phyloP scores from a whole-genome alignment of 2,888 invertebrate species.

The Melanotus villosus region DNA sequence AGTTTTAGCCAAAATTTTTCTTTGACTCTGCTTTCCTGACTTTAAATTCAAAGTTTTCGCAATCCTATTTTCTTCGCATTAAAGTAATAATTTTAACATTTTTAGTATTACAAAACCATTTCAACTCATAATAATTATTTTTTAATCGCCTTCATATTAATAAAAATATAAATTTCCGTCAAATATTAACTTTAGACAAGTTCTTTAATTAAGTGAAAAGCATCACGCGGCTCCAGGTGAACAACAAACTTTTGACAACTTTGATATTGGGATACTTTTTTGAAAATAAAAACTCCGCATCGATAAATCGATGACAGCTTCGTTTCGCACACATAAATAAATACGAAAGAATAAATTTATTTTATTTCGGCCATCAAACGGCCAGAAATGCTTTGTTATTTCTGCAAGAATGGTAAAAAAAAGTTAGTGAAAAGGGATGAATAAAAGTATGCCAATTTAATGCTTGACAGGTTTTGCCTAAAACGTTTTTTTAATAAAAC shows the following conservation, averaged over 20 bases:
- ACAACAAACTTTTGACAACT: conserved; percentile 16
- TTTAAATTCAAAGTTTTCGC: too few relatives aligned
- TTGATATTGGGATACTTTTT: conserved; percentile 5
- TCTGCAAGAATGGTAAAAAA: not conserved
- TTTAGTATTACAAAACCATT: too few relatives aligned
- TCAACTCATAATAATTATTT: too few relatives aligned
- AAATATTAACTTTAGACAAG: not conserved
- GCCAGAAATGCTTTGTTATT: conserved; percentile 20
- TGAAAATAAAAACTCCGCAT: conserved; percentile 2
- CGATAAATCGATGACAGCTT: conserved; percentile 17
- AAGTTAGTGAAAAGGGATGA: not conserved
- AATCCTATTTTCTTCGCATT: too few relatives aligned
- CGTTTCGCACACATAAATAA: conserved; percentile 14
- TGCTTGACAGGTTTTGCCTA: not conserved
- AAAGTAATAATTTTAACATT: too few relatives aligned
- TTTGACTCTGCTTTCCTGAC: too few relatives aligned
- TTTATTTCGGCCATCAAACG: conserved; percentile 17
- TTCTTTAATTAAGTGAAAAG: conserved; percentile 16
- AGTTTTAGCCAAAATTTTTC: too few relatives aligned
- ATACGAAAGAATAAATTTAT: conserved; percentile 18
- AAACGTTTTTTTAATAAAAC: not conserved
- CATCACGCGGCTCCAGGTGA: not conserved
- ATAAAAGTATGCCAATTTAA: not conserved
- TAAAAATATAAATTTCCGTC: too few relatives aligned
- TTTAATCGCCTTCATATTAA: too few relatives aligned